Evolutionary conservation across 2,888 invertebrate species (phyloP), one percentile per base, ranked within the genome.

Genomic region (Nemotelus pantherinus): DNA sequence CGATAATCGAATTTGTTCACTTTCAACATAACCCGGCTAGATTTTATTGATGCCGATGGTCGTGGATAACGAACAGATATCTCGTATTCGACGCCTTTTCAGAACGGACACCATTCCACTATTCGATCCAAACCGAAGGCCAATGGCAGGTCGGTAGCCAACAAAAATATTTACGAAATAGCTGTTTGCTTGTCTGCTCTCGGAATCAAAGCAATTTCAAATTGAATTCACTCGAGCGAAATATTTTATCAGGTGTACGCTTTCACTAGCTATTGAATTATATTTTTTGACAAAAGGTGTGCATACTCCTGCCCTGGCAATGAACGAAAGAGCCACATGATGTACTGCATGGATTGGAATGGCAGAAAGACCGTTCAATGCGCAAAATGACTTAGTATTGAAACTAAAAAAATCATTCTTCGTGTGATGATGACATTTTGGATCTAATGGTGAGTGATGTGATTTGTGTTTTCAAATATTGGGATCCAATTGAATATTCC

Each of bases 231-330:
- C 25, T 48, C 55, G 39, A 45, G 72, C 60, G 60, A 58, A 60
- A 58, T 58, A 60, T 58, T 72, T 72, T 72, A 72, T 72, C 72
- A 72, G 72, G 72, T 72, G 60, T n/a, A 25, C 25, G 25, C 25
- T 2, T 10, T 53, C 25, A 25, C 2, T n/a, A 53, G 53, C n/a
- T 53, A 53, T 53, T 53, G 53, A 53, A 2, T n/a, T 10, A 53
- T 53, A 10, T 53, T 53, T 53, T n/a, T 10, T 53, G 2, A 25
- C 25, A 25, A 25, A 25, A 25, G 25, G 25, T 25, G 25, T 25
- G 25, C 25, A 25, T 25, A 25, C 25, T 25, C 25, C 25, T 25
- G 25, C 25, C 25, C 25, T 25, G 25, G 25, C 25, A 25, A 25
- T 25, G 25, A 25, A 25, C 25, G 25, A 25, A 25, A 25, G 25